These are phyloP conservation scores for Allolobophora icterica DNA, from an alignment of 2,888 invertebrate genomes.

Conservation along the genomic window DNA sequence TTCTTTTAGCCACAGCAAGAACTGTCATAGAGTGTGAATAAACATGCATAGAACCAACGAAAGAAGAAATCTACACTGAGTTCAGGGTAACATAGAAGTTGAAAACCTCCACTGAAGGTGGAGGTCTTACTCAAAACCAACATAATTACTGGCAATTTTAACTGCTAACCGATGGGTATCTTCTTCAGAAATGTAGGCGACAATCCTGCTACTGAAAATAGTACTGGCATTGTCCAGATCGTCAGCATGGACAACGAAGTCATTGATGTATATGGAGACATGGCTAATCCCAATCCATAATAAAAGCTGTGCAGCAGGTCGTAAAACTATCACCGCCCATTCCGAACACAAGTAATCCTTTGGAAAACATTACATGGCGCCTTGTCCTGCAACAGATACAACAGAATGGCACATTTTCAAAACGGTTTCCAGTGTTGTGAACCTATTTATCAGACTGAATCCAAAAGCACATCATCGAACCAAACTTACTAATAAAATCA, in stretches of 20 bases:
- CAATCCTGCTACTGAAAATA: slow-evolving; percentile 10
- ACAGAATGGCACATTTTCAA: neutral
- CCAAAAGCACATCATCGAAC: neutral
- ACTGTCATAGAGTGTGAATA: neutral
- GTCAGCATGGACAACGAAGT: neutral
- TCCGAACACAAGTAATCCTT: slow-evolving; percentile 14
- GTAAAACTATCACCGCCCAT: slow-evolving; percentile 10
- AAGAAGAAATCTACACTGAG: neutral
- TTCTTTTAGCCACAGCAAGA: neutral
- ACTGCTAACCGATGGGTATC: slow-evolving; percentile 18
- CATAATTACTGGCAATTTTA: neutral
- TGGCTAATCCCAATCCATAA: slow-evolving; percentile 27
- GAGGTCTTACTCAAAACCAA: neutral
- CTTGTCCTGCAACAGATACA: slow-evolving; percentile 3
- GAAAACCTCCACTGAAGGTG: neutral
- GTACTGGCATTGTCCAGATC: slow-evolving; percentile 14
- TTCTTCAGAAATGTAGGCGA: slow-evolving; percentile 20
- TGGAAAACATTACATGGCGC: neutral
- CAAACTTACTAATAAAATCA: neutral
- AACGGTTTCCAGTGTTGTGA: neutral
- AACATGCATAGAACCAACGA: neutral
- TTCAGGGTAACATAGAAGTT: neutral
- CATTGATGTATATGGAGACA: neutral
- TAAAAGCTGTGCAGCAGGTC: neutral
- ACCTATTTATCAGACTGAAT: neutral